Conservation (phyloP, 2,888 invertebrate genomes). For the Ennomos fuscantarius region DNA sequence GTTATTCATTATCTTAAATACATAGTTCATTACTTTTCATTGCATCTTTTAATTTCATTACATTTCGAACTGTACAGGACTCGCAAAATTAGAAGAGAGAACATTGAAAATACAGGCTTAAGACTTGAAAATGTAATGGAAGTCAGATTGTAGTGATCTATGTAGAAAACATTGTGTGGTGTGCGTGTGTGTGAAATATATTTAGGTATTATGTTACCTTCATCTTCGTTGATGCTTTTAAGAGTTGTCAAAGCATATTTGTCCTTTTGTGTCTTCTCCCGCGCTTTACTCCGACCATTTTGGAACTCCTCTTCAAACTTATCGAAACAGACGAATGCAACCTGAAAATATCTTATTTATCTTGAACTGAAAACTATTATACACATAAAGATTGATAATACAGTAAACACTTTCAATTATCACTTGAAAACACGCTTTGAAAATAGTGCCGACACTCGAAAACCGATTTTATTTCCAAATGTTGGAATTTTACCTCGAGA, state of each 20-base stretch:
- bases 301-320: conserved; percentile 68
- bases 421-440: conserved; percentile 18
- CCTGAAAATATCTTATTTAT: conserved; percentile 59
- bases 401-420: conserved; percentile 1
- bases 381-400: conserved; percentile 8
- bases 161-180: too few species aligned
- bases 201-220: conserved; percentile 52
- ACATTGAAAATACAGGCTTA: too few species aligned
- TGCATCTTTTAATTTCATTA: too few species aligned
- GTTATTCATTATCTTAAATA: too few species aligned
- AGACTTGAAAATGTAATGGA: too few species aligned
- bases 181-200: not conserved
- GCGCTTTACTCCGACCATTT: conserved; percentile 56
- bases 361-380: conserved; percentile 21
- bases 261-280: conserved; percentile 62
- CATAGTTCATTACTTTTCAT: too few species aligned
- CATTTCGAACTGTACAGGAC: not conserved
- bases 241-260: conserved; percentile 62
- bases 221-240: conserved; percentile 74
- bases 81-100: too few species aligned
- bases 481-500: conserved; percentile 63
- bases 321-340: conserved; percentile 59
- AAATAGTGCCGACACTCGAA: conserved; percentile 4
- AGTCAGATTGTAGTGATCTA: too few species aligned
- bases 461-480: conserved; percentile 15